phyloP scores from a whole-genome alignment of 2,113 vertebrate genomes.

The Strix uralensis region DNA sequence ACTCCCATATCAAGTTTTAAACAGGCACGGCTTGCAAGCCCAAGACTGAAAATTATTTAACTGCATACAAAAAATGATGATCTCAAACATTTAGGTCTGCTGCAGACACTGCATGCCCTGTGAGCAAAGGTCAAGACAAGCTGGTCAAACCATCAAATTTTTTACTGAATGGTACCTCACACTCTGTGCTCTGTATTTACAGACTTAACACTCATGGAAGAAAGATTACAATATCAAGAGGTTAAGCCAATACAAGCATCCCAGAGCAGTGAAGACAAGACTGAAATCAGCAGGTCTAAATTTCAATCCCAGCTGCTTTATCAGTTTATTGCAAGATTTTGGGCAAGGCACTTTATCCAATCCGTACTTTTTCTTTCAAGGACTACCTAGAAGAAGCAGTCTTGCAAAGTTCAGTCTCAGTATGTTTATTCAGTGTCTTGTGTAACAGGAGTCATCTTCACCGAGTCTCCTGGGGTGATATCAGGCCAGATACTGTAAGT shows the following conservation, averaged over 20 bases:
- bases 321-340: background rate
- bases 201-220: background rate
- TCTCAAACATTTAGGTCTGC: background rate
- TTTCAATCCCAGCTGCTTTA: background rate
- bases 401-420: background rate
- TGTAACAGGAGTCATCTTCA: slow-evolving; percentile 13
- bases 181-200: background rate
- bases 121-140: background rate
- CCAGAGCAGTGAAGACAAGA: background rate
- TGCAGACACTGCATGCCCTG: background rate
- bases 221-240: background rate
- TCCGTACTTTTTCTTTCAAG: background rate
- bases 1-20: background rate
- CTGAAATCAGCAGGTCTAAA: background rate
- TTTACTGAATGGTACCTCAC: background rate
- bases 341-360: background rate
- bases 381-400: background rate
- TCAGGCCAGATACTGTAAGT: background rate
- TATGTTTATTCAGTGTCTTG: background rate
- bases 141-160: background rate
- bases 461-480: background rate
- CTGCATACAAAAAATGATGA: background rate
- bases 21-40: background rate
- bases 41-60: background rate
- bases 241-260: background rate